Conservation (phyloP, 2,113 vertebrate species). For the Macrotus californicus region DNA sequence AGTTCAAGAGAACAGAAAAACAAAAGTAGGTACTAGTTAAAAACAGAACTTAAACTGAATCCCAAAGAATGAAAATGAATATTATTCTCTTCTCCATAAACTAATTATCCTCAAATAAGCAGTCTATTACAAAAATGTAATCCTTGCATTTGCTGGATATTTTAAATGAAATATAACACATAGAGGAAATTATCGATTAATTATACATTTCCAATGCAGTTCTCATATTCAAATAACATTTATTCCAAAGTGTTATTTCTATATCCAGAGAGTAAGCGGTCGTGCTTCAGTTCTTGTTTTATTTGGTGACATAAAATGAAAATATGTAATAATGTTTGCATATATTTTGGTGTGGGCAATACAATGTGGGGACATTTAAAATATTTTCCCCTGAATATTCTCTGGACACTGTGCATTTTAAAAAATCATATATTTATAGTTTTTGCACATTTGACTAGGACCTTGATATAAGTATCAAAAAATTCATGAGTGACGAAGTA, state of each 20-base stretch:
- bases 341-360: not conserved
- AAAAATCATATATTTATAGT: not conserved
- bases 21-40: not conserved
- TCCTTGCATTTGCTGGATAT: not conserved
- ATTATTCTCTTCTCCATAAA: not conserved
- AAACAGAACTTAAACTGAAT: not conserved
- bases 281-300: not conserved
- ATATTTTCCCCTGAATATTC: not conserved
- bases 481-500: not conserved
- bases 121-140: not conserved
- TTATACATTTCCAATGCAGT: not conserved
- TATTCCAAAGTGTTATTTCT: not conserved
- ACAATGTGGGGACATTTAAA: not conserved
- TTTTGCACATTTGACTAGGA: not conserved
- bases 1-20: slow-evolving; percentile 1
- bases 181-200: not conserved
- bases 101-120: not conserved
- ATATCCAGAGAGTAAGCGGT: not conserved
- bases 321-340: not conserved
- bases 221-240: not conserved
- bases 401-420: not conserved
- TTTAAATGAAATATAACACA: not conserved
- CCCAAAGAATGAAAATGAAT: not conserved
- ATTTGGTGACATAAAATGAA: not conserved
- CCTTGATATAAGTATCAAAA: not conserved